Evolutionary conservation across 2,888 invertebrate genomes (phyloP).

Genomic region (Acanthosepion pharaonis): DNA sequence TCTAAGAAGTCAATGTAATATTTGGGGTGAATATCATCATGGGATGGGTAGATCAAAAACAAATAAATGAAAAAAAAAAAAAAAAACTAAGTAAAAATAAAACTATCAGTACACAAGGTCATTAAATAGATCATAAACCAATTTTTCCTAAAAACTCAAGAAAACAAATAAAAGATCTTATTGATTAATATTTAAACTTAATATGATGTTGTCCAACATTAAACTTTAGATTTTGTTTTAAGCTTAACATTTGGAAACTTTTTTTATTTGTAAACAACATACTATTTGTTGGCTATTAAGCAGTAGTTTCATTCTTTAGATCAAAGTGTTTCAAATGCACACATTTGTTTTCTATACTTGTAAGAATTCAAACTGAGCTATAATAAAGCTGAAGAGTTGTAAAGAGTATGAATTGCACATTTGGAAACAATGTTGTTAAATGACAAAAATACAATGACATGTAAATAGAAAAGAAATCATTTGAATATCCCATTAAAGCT

Average conservation of each 20-base stretch:
- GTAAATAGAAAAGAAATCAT: no score
- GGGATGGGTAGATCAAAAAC: background rate
- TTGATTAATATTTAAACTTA: background rate
- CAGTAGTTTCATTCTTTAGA: background rate
- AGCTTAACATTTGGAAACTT: background rate
- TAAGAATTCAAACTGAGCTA: no score
- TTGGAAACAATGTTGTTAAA: no score
- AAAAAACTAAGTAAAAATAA: background rate
- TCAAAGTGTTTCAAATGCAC: background rate
- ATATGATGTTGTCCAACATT: background rate
- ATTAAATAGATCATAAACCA: background rate
- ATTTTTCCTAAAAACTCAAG: background rate
- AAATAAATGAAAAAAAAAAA: background rate
- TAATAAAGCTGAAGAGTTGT: no score
- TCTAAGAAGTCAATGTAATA: background rate
- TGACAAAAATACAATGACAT: no score
- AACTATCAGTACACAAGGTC: background rate
- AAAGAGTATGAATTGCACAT: no score
- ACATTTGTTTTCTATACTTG: background rate
- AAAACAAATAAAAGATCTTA: background rate
- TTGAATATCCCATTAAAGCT: no score
- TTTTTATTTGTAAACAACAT: background rate
- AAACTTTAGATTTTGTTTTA: background rate
- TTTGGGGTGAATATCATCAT: background rate
- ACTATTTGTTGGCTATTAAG: background rate